Evolutionary conservation across 2,113 vertebrate species (phyloP).

Genomic region (Eudyptes chrysolophus): DNA sequence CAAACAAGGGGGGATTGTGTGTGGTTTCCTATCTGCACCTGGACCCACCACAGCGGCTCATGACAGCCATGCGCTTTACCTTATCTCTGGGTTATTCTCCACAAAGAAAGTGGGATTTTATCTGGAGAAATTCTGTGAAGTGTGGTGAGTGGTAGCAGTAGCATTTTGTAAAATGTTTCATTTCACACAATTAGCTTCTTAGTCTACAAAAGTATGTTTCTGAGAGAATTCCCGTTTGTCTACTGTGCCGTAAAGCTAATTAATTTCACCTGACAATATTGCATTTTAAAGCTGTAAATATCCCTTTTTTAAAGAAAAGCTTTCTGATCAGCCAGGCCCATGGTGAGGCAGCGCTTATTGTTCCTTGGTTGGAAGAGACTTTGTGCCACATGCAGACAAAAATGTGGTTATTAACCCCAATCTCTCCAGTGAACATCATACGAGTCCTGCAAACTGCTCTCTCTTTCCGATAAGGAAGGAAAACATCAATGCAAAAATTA

Average conservation of each 20-base stretch:
- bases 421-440: not conserved
- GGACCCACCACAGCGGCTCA: not conserved
- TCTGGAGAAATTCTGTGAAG: not conserved
- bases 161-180: not conserved
- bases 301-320: not conserved
- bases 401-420: not conserved
- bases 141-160: not conserved
- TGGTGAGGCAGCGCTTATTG: not conserved
- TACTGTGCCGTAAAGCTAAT: not conserved
- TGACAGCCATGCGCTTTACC: not conserved
- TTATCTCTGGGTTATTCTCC: not conserved
- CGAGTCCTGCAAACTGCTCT: not conserved
- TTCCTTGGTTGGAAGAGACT: not conserved
- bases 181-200: not conserved
- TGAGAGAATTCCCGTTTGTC: not conserved
- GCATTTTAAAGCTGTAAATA: not conserved
- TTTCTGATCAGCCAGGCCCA: not conserved
- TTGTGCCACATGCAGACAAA: not conserved
- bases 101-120: not conserved
- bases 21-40: not conserved
- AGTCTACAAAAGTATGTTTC: not conserved
- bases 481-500: not conserved
- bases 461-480: not conserved
- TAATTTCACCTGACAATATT: not conserved
- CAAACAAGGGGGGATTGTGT: not conserved